These are phyloP conservation scores for Pachypanchax playfairii DNA, from an alignment of 2,113 vertebrate species.

Conservation along the genomic window DNA sequence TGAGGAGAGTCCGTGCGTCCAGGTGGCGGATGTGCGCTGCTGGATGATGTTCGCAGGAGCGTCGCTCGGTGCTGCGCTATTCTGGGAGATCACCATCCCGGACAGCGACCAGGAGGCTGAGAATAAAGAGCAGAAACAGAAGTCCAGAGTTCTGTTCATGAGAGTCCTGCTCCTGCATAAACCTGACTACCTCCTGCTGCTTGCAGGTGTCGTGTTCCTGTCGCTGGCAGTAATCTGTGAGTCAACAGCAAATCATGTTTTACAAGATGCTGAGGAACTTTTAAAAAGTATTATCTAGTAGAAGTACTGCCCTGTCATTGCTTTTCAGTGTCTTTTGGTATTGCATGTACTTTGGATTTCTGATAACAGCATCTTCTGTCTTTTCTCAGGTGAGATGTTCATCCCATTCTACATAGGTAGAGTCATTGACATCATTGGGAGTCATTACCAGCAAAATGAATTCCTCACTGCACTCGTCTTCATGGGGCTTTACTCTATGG, in stretches of 20 bases:
- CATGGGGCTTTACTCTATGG: constrained; percentile 80
- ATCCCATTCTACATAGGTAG: constrained; percentile 81
- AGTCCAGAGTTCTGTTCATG: constrained; percentile 58
- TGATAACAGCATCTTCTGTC: background rate
- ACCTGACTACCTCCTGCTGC: constrained; percentile 50
- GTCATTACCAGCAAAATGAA: constrained; percentile 54
- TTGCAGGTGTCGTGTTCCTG: constrained; percentile 72
- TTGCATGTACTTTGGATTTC: no score
- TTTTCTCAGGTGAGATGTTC: constrained; percentile 73
- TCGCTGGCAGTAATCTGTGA: constrained; percentile 77
- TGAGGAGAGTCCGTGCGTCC: constrained; percentile 20
- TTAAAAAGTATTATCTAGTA: no score
- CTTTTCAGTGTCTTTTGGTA: no score
- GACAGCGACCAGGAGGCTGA: constrained; percentile 33
- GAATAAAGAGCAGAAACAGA: constrained; percentile 40
- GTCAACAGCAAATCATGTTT: constrained; percentile 32
- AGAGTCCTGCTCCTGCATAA: constrained; percentile 64
- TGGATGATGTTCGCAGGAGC: constrained; percentile 58
- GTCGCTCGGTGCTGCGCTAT: constrained; percentile 65
- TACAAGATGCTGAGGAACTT: background rate
- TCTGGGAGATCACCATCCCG: constrained; percentile 75
- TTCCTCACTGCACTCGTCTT: constrained; percentile 72
- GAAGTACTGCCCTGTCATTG: no score
- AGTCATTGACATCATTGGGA: constrained; percentile 84
- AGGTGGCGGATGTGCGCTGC: constrained; percentile 29